Percentiles rank a stretch among this genome's conserved stretches.
Conservation (phyloP, 2,797 vertebrate genomes). For the Pseudochromis fuscus region DNA sequence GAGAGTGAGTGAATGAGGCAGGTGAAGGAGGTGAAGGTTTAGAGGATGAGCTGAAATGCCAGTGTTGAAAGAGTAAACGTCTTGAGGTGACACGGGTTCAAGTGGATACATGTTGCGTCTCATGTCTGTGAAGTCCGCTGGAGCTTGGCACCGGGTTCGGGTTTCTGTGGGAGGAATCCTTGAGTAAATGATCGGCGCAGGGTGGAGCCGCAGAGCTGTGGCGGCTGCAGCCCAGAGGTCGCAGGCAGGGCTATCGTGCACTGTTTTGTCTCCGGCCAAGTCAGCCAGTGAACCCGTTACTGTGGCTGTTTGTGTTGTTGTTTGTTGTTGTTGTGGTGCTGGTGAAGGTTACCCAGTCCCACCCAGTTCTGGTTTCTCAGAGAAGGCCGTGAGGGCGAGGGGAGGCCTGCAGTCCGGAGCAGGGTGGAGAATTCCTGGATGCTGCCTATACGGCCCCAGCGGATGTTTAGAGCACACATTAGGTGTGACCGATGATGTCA, state of each 20-base stretch:
- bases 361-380: slow-evolving; percentile 77
- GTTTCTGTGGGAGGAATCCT: slow-evolving; percentile 56
- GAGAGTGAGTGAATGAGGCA: slow-evolving; percentile 27
- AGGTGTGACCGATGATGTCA: slow-evolving; percentile 86
- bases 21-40: slow-evolving; percentile 32
- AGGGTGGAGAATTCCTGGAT: slow-evolving; percentile 87
- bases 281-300: slow-evolving; percentile 35
- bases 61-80: slow-evolving; percentile 14
- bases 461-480: slow-evolving; percentile 86
- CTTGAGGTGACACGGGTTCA: slow-evolving; percentile 12
- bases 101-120: slow-evolving; percentile 14
- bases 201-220: slow-evolving; percentile 60
- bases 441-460: slow-evolving; percentile 77
- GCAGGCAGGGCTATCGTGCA: slow-evolving; percentile 56
- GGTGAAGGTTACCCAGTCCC: slow-evolving; percentile 55
- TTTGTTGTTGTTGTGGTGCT: slow-evolving; percentile 75
- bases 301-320: slow-evolving; percentile 71
- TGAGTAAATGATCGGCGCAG: slow-evolving; percentile 46
- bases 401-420: slow-evolving; percentile 64
- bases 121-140: slow-evolving; percentile 33
- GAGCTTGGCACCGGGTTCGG: slow-evolving; percentile 24
- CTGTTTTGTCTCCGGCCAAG: slow-evolving; percentile 71
- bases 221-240: slow-evolving; percentile 69
- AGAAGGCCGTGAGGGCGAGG: slow-evolving; percentile 54
- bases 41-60: slow-evolving; percentile 22